These are phyloP conservation scores for Corythaeola cristata DNA, from an alignment of 2,113 vertebrate species.

Conservation along the genomic window DNA sequence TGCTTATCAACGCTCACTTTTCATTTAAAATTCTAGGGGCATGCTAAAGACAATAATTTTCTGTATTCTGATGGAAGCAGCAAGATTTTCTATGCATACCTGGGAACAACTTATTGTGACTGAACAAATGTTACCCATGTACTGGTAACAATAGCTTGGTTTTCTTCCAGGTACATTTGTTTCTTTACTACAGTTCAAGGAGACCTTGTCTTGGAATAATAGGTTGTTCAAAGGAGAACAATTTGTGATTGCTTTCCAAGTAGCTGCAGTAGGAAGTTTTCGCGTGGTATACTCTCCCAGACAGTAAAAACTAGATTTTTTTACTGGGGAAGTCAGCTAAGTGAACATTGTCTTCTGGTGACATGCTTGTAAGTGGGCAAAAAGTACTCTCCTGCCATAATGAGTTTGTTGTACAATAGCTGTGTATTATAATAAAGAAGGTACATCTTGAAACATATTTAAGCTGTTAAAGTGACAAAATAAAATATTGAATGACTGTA, in stretches of 20 bases:
- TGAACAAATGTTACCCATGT: background rate
- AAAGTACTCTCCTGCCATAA: background rate
- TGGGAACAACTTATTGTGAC: background rate
- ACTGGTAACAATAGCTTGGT: background rate
- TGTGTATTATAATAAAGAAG: background rate
- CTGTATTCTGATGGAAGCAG: background rate
- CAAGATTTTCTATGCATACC: background rate
- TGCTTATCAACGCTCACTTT: background rate
- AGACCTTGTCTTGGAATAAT: background rate
- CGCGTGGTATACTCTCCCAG: background rate
- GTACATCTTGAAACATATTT: background rate
- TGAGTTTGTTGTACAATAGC: background rate
- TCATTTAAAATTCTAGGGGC: background rate
- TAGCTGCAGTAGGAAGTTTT: background rate
- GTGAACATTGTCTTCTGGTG: background rate
- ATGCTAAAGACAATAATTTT: background rate
- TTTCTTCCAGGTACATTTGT: background rate
- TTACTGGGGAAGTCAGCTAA: background rate
- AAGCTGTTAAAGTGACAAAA: background rate
- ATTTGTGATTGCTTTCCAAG: background rate
- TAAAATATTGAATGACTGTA: background rate
- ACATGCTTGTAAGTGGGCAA: background rate
- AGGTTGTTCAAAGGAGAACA: background rate
- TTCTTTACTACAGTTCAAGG: background rate
- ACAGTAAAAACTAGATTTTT: background rate